Conservation (phyloP, 2,888 invertebrate genomes). For the Suillia variegata region DNA sequence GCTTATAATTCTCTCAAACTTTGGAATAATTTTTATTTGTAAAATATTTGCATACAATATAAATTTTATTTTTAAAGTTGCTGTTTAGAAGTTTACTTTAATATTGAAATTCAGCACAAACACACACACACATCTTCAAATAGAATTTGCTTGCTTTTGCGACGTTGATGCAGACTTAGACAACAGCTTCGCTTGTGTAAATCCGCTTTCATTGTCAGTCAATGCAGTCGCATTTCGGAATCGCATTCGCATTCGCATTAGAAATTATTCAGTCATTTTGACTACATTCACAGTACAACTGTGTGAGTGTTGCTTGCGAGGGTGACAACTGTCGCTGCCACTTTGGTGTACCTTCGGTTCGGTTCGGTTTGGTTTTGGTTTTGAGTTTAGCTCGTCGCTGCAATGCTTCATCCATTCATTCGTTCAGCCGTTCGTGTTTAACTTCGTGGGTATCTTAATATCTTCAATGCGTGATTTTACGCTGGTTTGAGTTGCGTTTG, state of each 20-base stretch:
- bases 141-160: too few relatives aligned
- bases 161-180: too few relatives aligned
- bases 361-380: neutral
- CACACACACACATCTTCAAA: too few relatives aligned
- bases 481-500: neutral
- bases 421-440: neutral
- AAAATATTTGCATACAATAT: too few relatives aligned
- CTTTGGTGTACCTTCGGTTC: constrained; percentile 24
- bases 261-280: neutral
- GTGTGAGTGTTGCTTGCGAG: neutral
- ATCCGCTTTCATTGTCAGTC: neutral
- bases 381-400: too few relatives aligned
- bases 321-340: constrained; percentile 13
- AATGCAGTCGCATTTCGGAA: too few relatives aligned
- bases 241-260: neutral
- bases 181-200: neutral
- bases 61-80: too few relatives aligned
- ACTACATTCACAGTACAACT: neutral
- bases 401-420: neutral
- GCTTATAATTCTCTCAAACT: too few relatives aligned
- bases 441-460: neutral
- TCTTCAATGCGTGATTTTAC: neutral
- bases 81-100: too few relatives aligned
- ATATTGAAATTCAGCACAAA: too few relatives aligned
- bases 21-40: too few relatives aligned